Evolutionary conservation across 2,888 invertebrate species (phyloP).

Genomic region (Drosophila neutralis): DNA sequence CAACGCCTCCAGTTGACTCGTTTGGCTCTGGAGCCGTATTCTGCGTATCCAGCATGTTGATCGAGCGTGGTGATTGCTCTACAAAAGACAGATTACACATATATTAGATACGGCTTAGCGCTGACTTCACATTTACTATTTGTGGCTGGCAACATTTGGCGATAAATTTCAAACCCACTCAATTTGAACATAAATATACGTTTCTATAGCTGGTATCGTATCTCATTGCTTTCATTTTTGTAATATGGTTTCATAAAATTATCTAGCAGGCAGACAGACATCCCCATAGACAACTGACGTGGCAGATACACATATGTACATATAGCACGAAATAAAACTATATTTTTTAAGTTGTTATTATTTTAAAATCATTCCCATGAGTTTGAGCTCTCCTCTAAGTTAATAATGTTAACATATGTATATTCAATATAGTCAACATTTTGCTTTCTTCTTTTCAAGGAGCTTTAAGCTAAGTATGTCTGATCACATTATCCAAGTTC

Average conservation of each 20-base stretch:
- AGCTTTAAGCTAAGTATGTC: neutral
- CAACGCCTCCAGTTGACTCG: slow-evolving; percentile 50
- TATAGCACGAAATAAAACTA: neutral
- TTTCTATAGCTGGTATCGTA: neutral
- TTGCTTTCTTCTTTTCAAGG: neutral
- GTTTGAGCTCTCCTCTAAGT: neutral
- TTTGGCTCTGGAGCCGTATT: slow-evolving; percentile 84
- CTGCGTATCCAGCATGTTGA: slow-evolving; percentile 85
- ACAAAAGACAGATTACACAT: slow-evolving; percentile 46
- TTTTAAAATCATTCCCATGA: neutral
- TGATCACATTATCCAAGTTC: neutral
- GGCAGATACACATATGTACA: neutral
- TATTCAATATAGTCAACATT: neutral
- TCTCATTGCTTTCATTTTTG: neutral
- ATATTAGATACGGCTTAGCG: neutral
- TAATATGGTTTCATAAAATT: neutral
- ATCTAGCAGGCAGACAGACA: neutral
- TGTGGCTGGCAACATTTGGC: neutral
- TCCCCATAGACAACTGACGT: neutral
- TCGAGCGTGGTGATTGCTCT: slow-evolving; percentile 92
- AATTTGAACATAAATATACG: neutral
- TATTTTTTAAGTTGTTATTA: neutral
- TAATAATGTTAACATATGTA: neutral
- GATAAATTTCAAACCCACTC: slow-evolving; percentile 1
- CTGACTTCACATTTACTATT: neutral